Percentiles rank a stretch among this genome's conserved stretches.
phyloP scores from a whole-genome alignment of 2,797 vertebrate species.

The Sebastes wilsoni region DNA sequence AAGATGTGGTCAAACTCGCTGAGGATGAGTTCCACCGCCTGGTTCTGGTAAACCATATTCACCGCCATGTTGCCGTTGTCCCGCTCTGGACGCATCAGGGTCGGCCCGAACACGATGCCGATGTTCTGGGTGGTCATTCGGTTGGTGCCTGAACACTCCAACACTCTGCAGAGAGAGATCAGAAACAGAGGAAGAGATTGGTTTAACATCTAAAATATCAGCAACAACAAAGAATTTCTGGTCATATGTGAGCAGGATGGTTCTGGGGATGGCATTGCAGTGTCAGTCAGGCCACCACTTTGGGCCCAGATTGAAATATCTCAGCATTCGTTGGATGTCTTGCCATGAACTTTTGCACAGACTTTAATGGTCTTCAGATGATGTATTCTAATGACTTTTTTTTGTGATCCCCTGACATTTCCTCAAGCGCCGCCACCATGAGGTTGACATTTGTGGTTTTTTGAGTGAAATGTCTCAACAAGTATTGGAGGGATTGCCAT shows the following conservation, averaged over 20 bases:
- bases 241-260: neutral
- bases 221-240: neutral
- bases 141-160: constrained; percentile 84
- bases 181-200: neutral
- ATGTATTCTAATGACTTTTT: constrained; percentile 1
- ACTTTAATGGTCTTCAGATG: constrained; percentile 1
- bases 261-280: neutral
- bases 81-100: constrained; percentile 88
- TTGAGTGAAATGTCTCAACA: constrained; percentile 33
- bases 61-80: constrained; percentile 88
- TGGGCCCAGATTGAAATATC: neutral
- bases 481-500: neutral
- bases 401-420: constrained; percentile 35
- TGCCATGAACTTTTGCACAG: neutral
- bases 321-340: neutral
- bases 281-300: neutral
- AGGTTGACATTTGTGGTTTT: constrained; percentile 45
- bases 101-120: constrained; percentile 93
- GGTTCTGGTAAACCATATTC: constrained; percentile 90
- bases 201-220: neutral
- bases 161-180: constrained; percentile 80
- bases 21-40: constrained; percentile 91
- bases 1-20: constrained; percentile 82
- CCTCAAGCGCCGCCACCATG: constrained; percentile 9
- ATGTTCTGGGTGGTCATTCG: constrained; percentile 94